These are phyloP conservation scores for Drosophila quadrilineata DNA, from an alignment of 1,140 invertebrate genomes.

Conservation along the genomic window DNA sequence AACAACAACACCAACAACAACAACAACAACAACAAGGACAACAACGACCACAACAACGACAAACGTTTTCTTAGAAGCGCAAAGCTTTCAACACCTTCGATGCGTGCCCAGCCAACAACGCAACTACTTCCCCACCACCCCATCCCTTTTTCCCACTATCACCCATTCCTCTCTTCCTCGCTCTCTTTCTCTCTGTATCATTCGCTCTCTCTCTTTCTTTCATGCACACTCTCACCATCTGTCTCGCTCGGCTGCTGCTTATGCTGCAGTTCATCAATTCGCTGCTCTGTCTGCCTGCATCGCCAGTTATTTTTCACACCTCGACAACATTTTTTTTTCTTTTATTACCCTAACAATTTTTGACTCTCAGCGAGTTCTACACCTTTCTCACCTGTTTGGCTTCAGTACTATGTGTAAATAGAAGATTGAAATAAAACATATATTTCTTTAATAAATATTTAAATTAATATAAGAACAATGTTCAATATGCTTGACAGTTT, in stretches of 20 bases:
- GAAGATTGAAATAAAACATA: no score
- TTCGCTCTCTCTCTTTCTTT: background rate
- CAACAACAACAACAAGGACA: slow-evolving; percentile 48
- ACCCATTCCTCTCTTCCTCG: background rate
- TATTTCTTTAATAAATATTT: no score
- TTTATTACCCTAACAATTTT: no score
- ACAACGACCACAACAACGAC: slow-evolving; percentile 36
- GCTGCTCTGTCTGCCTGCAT: slow-evolving; percentile 15
- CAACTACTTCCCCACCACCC: slow-evolving; percentile 18
- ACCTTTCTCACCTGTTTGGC: no score
- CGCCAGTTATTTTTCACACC: slow-evolving; percentile 81
- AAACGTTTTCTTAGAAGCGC: slow-evolving; percentile 78
- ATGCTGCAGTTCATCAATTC: background rate
- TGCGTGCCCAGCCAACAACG: slow-evolving; percentile 62
- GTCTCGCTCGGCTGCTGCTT: background rate
- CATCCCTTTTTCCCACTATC: no score
- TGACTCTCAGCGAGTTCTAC: no score
- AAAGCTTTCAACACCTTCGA: slow-evolving; percentile 76
- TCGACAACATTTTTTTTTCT: slow-evolving; percentile 67
- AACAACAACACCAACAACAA: slow-evolving; percentile 27
- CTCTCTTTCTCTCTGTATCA: slow-evolving; percentile 4
- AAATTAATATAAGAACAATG: no score
- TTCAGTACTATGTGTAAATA: no score
- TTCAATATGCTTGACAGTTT: no score
- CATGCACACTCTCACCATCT: background rate